phyloP scores from a whole-genome alignment of 2,797 vertebrate species.

The Pachyuromys duprasi region DNA sequence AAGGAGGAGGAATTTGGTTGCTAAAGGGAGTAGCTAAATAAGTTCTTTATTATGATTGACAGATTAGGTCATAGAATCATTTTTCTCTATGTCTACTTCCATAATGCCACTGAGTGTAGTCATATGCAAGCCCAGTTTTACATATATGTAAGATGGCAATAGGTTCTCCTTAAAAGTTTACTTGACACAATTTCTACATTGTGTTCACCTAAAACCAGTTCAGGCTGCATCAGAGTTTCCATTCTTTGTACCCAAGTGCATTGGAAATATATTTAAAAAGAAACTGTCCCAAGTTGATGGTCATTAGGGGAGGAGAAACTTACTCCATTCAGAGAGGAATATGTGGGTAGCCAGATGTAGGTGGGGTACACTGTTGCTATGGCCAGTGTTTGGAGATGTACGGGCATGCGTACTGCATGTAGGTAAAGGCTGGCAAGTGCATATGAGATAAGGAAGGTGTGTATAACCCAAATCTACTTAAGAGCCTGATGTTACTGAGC shows the following conservation, averaged over 20 bases:
- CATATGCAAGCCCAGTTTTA: background rate
- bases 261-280: background rate
- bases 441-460: background rate
- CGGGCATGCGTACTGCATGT: background rate
- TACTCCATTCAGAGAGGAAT: background rate
- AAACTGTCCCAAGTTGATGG: background rate
- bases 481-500: background rate
- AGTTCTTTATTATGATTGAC: background rate
- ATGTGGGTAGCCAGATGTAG: background rate
- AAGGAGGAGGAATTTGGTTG: background rate
- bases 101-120: background rate
- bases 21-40: background rate
- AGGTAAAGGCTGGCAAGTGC: background rate
- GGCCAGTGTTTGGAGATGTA: background rate
- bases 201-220: background rate
- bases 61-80: background rate
- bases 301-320: background rate
- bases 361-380: background rate
- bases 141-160: background rate
- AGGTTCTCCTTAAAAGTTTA: background rate
- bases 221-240: background rate
- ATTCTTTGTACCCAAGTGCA: background rate
- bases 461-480: background rate
- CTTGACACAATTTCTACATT: background rate
- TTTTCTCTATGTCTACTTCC: background rate